Percentiles rank a stretch among this genome's conserved stretches.
These are phyloP conservation scores for Anarhynchus alexandrinus DNA, from an alignment of 2,113 vertebrate species.

Conservation along the genomic window DNA sequence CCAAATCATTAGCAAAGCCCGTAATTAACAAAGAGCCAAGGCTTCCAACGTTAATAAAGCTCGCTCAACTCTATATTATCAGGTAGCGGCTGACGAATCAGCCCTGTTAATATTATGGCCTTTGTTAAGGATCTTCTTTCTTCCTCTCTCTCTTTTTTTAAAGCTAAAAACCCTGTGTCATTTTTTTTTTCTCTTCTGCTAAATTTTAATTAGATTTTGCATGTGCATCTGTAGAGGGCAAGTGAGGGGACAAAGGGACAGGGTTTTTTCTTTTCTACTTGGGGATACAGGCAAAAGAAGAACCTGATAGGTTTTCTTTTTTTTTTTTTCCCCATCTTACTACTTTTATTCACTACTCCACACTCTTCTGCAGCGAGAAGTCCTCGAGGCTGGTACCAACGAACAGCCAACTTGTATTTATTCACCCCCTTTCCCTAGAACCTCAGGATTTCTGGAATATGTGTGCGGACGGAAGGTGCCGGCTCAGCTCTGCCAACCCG, in stretches of 20 bases:
- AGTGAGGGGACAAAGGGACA: constrained; percentile 50
- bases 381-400: background rate
- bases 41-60: constrained; percentile 91
- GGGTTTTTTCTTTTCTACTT: background rate
- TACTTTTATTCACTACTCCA: background rate
- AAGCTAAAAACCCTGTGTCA: constrained; percentile 81
- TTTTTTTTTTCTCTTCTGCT: constrained; percentile 31
- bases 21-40: constrained; percentile 96
- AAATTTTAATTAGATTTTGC: constrained; percentile 68
- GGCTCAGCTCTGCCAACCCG: background rate
- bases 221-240: constrained; percentile 37
- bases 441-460: background rate
- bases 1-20: constrained; percentile 93
- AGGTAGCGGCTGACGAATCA: constrained; percentile 90
- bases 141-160: constrained; percentile 68
- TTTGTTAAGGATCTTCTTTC: constrained; percentile 81
- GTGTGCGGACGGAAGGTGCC: background rate
- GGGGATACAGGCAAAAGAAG: background rate
- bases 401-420: background rate
- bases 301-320: background rate
- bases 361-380: background rate
- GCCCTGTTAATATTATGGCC: constrained; percentile 86
- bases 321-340: rapidly evolving
- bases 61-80: constrained; percentile 89
- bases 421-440: background rate